These are phyloP conservation scores for Engraulis encrasicolus DNA, from an alignment of 2,113 vertebrate genomes.

Conservation along the genomic window DNA sequence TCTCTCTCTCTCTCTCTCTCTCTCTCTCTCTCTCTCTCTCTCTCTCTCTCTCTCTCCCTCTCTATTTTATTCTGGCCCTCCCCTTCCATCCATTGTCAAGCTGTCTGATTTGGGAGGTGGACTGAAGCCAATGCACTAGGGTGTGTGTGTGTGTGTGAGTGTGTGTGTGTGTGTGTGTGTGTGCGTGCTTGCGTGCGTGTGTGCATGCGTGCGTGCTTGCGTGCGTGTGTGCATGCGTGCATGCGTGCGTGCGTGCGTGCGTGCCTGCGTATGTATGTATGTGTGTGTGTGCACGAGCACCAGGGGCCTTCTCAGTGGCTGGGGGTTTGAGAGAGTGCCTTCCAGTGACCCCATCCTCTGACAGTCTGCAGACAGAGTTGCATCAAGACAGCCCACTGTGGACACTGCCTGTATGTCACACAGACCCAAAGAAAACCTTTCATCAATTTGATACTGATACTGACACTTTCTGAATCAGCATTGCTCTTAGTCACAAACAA, in stretches of 20 bases:
- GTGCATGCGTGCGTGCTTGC: no score
- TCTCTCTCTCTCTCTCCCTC: background rate
- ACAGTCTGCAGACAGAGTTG: background rate
- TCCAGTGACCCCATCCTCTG: slow-evolving; percentile 14
- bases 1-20: background rate
- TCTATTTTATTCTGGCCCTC: no score
- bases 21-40: background rate
- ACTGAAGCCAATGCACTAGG: background rate
- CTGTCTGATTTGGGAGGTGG: background rate
- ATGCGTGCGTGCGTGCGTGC: no score
- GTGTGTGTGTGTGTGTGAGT: no score
- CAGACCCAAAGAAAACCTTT: background rate
- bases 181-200: no score
- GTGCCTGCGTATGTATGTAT: no score
- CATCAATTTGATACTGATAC: background rate
- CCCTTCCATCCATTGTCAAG: background rate
- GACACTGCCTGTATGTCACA: background rate
- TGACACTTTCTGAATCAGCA: background rate
- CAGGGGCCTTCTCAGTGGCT: background rate
- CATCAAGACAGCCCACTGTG: slow-evolving; percentile 8
- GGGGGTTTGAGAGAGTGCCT: background rate
- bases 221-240: no score
- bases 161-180: no score
- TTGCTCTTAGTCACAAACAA: background rate
- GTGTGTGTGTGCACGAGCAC: background rate